Evolutionary conservation across 2,797 vertebrate genomes (phyloP).

Genomic region (Caiman crocodilus): DNA sequence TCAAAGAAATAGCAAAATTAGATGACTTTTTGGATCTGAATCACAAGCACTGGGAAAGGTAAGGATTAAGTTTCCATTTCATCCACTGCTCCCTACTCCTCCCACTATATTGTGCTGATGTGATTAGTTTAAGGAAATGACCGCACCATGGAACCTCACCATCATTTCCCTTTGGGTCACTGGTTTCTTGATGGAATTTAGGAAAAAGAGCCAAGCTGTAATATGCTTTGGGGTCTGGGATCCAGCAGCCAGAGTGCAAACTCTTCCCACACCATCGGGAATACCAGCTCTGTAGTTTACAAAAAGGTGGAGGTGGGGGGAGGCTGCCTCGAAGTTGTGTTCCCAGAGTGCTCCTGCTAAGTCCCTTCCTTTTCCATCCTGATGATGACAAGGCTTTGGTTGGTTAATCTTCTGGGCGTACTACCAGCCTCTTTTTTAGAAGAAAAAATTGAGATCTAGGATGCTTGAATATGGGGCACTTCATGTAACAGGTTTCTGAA

Average conservation of each 20-base stretch:
- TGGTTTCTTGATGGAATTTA: background rate
- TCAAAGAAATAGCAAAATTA: slow-evolving; percentile 98
- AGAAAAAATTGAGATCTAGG: background rate
- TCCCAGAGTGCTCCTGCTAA: background rate
- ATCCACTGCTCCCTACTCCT: background rate
- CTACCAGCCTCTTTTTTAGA: background rate
- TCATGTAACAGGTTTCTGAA: background rate
- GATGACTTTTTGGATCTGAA: slow-evolving; percentile 96
- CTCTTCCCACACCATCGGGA: background rate
- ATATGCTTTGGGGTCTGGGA: background rate
- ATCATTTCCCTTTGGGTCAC: background rate
- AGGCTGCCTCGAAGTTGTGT: background rate
- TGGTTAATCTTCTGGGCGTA: background rate
- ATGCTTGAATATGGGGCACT: background rate
- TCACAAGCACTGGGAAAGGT: slow-evolving; percentile 99
- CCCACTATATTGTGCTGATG: background rate
- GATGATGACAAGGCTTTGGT: background rate
- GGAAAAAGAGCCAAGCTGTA: too few species aligned
- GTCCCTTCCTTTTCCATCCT: background rate
- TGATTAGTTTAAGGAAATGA: background rate
- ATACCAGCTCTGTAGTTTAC: background rate
- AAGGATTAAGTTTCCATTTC: slow-evolving; percentile 45
- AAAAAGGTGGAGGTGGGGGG: too few species aligned
- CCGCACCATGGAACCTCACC: background rate
- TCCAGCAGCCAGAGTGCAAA: background rate